These are phyloP conservation scores for Altica lythri DNA, from an alignment of 2,888 invertebrate species.

Conservation along the genomic window DNA sequence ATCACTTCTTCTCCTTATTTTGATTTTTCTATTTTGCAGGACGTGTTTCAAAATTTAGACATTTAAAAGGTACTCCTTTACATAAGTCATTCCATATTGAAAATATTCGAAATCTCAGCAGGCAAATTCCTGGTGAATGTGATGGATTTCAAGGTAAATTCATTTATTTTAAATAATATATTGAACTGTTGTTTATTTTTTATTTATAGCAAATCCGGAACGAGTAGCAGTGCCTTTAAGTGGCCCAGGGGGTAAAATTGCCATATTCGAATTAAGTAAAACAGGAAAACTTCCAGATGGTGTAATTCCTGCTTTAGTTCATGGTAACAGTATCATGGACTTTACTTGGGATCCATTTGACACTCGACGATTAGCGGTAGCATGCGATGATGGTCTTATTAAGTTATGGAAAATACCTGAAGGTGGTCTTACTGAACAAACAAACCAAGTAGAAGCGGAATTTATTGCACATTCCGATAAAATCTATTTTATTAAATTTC, in stretches of 20 bases:
- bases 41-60: slow-evolving; percentile 89
- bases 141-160: slow-evolving; percentile 88
- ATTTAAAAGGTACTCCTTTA: slow-evolving; percentile 86
- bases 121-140: slow-evolving; percentile 92
- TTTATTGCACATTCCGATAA: slow-evolving; percentile 86
- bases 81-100: slow-evolving; percentile 92
- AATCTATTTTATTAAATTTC: slow-evolving; percentile 88
- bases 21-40: slow-evolving; percentile 56
- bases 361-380: slow-evolving; percentile 72
- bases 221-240: slow-evolving; percentile 89
- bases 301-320: slow-evolving; percentile 85
- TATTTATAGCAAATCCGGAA: slow-evolving; percentile 72
- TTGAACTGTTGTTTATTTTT: no score
- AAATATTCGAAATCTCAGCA: slow-evolving; percentile 86
- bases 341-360: slow-evolving; percentile 95
- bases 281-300: slow-evolving; percentile 79
- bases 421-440: slow-evolving; percentile 71
- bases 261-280: slow-evolving; percentile 80
- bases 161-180: no score
- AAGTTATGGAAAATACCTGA: slow-evolving; percentile 53
- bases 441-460: slow-evolving; percentile 72
- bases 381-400: slow-evolving; percentile 81
- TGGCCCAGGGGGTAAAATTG: slow-evolving; percentile 89
- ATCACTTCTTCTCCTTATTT: no score
- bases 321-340: slow-evolving; percentile 88